Base-by-base conservation (phyloP, 1,140 invertebrate species). In the Lanistes nyassanus region DNA sequence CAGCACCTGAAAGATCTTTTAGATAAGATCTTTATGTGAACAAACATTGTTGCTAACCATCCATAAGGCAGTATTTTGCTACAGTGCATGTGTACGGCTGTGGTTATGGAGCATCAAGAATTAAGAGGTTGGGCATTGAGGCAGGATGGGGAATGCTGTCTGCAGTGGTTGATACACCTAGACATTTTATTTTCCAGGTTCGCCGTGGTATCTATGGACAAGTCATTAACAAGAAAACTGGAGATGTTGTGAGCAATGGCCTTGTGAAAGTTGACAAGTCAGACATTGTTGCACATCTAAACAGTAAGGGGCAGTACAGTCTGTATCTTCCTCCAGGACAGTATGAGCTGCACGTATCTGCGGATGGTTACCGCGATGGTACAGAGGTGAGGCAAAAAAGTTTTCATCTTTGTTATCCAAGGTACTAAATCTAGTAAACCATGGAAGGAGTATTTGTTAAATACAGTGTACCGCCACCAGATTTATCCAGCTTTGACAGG, bases 151-250 rank as follows among this genome's bases (percentile, higher is more conserved):
- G 1, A 26, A 16, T 47, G 19, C 19, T 47, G 42, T 47, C 42
- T 47, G 42, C 42, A 13, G 42, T 47, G 42, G 42, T 47, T 13
- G 9, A 47, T 9, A 47, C 42, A 9, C 19, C 42, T 47, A 13
- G 42, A 9, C 19, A 47, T 19, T 29, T 60, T 34, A 23, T 60
- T 23, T 60, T 26, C 23, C 75, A 88, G 86, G 94, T 96, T 39
- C 94, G 97, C 81, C 93, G 92, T 78, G 97, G 97, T 36, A 90
- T 99, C 0, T 93, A 94, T 81, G 98, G 98, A 0, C 93, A 94
- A 82, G 93, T 99, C 0, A 87, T 90, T 56, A 95, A 95, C 80
- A 92, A 93, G 31, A 93, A 94, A 77, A 85, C 82, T 31, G 93
- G 94, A 0, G 91, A 92, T 31, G 89, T 91, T 0, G 91, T 99